Conservation (phyloP, 1,140 invertebrate genomes). For the Drosophila kanapiae region DNA sequence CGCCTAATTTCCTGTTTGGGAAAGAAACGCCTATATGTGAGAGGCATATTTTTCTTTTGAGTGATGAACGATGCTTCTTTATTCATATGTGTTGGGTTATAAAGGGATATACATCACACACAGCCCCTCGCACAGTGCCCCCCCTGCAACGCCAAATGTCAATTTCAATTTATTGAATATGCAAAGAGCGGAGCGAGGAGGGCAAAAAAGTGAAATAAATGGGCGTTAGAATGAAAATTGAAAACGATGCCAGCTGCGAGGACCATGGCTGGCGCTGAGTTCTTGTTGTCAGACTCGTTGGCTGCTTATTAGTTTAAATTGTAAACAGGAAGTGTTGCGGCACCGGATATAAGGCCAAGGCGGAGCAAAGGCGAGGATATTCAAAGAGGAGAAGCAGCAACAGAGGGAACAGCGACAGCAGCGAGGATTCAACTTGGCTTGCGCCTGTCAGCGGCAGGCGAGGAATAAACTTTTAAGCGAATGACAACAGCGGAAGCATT, state of each 20-base stretch:
- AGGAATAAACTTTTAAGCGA: slow-evolving; percentile 60
- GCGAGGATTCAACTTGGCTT: slow-evolving; percentile 41
- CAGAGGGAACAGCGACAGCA: slow-evolving; percentile 1
- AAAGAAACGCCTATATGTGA: neutral
- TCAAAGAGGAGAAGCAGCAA: slow-evolving; percentile 13
- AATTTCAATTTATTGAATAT: slow-evolving; percentile 76
- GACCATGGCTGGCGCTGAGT: slow-evolving; percentile 14
- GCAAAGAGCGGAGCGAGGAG: slow-evolving; percentile 7
- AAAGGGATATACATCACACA: slow-evolving; percentile 22
- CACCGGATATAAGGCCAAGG: slow-evolving; percentile 63
- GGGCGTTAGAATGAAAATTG: slow-evolving; percentile 57
- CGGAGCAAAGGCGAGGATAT: slow-evolving; percentile 8
- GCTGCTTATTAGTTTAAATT: slow-evolving; percentile 81
- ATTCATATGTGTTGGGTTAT: slow-evolving; percentile 24
- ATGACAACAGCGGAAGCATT: slow-evolving; percentile 51
- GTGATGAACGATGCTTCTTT: neutral
- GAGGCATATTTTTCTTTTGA: neutral
- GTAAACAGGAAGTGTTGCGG: slow-evolving; percentile 80
- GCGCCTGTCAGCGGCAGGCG: slow-evolving; percentile 60
- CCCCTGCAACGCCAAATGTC: slow-evolving; percentile 48
- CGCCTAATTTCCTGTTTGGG: neutral
- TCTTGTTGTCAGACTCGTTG: slow-evolving; percentile 47
- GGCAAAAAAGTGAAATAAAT: slow-evolving; percentile 37
- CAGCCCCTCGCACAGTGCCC: neutral
- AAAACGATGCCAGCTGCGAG: slow-evolving; percentile 53